Evolutionary conservation across 2,113 vertebrate species (phyloP), one percentile per base, ranked within the genome.

Genomic region (Etia nguti): DNA sequence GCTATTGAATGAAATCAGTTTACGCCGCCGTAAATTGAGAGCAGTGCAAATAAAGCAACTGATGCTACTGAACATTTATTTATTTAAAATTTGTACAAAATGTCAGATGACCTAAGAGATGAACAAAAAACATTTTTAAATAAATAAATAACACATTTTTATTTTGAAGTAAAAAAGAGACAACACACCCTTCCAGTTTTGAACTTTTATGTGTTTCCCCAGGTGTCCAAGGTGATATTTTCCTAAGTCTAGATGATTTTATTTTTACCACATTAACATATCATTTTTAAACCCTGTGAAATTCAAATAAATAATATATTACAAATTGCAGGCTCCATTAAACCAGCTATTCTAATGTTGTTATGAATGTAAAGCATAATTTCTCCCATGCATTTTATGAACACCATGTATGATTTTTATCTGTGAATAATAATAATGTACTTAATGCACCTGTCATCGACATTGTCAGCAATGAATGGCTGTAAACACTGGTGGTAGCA

Each of bases 391-490:
- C 34, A 80, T 79, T 68, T 36, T 46, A 85, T 86, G 56, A 52
- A 77, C 73, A 77, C 29, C 70, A 85, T 88, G 12, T 86, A 87
- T 77, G 26, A 77, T 77, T 77, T 91, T 85, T 83, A 77, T 89
- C 56, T 93, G 88, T 94, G 90, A 92, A 92, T 92, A 88, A 77
- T 79, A 59, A 88, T 75, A 50, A 88, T 89, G 81, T 92, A 91
- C 85, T 91, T 88, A 80, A 91, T 94, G 90, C 89, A 92, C 85
- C 93, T 70, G 60, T 89, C 80, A 83, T 60, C 52, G 79, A 41
- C 41, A 75, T 52, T 89, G 75, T 73, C 70, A 81, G 79, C 79
- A 86, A 41, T 29, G 15, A 86, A 85, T 84, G 80, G 46, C 57
- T 91, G 77, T 52, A 56, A 87, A 88, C 22, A 22, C 20, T 73